These are phyloP conservation scores for Cephus sareptanus DNA, from an alignment of 2,888 invertebrate species.

Conservation along the genomic window DNA sequence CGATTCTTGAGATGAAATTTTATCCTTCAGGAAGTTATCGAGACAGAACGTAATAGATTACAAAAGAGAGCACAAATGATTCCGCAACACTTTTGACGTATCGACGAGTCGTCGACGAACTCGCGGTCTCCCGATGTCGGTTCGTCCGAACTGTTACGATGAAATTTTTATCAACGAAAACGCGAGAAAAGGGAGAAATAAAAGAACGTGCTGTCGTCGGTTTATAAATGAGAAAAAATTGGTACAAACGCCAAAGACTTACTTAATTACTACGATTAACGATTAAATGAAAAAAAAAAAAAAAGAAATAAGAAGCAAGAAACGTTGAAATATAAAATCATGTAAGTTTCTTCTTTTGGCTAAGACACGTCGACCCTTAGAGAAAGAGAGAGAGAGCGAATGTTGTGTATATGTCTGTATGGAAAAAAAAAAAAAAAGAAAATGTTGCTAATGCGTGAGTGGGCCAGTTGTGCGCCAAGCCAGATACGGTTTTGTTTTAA, in stretches of 20 bases:
- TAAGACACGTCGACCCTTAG: background rate
- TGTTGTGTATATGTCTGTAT: background rate
- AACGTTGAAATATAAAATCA: constrained; percentile 14
- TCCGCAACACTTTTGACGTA: background rate
- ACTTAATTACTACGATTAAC: constrained; percentile 52
- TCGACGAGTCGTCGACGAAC: background rate
- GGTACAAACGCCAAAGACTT: constrained; percentile 63
- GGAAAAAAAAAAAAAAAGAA: background rate
- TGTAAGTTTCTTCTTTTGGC: constrained; percentile 24
- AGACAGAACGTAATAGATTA: constrained; percentile 7
- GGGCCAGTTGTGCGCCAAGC: background rate
- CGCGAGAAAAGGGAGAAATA: constrained; percentile 18
- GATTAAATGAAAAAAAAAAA: constrained; percentile 25
- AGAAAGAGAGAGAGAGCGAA: background rate
- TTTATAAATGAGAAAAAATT: constrained; percentile 36
- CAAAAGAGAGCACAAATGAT: constrained; percentile 13
- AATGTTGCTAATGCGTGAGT: background rate
- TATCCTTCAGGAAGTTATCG: background rate
- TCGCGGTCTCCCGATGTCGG: background rate
- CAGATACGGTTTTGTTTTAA: background rate
- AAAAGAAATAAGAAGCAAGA: background rate
- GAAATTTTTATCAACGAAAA: constrained; percentile 30
- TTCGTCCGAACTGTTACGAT: background rate
- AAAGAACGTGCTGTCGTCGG: background rate
- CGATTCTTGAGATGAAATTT: background rate